A percentile compares a stretch with the other conserved stretches of the same genome.
Conservation (phyloP, 2,888 invertebrate species). For the Dendrolimus houi region DNA sequence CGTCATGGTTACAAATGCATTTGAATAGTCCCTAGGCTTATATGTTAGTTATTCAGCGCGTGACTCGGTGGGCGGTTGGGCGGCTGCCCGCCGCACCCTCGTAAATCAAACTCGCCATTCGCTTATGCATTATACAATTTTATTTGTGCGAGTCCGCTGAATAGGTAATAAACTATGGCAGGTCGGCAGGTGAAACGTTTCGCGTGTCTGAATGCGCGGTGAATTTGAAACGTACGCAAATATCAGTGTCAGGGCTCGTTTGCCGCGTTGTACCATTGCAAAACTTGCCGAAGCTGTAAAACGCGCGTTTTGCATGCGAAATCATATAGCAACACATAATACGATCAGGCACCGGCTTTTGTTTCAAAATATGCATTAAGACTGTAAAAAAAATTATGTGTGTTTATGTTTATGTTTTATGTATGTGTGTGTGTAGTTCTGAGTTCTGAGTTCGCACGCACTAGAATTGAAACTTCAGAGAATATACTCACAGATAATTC, state of each 20-base stretch:
- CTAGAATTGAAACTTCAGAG: no score
- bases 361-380: no score
- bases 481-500: no score
- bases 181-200: slow-evolving; percentile 70
- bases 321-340: not conserved
- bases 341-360: no score
- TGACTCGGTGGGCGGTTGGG: slow-evolving; percentile 32
- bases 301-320: not conserved
- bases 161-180: slow-evolving; percentile 74
- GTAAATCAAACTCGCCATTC: slow-evolving; percentile 75
- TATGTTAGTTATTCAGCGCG: slow-evolving; percentile 71
- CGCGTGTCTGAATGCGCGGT: slow-evolving; percentile 52
- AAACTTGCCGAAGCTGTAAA: not conserved
- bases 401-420: no score
- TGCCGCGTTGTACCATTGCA: slow-evolving; percentile 15
- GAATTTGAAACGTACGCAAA: slow-evolving; percentile 64
- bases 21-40: slow-evolving; percentile 47
- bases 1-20: slow-evolving; percentile 31
- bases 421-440: no score
- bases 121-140: slow-evolving; percentile 77
- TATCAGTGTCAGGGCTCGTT: slow-evolving; percentile 26
- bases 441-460: no score
- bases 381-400: no score
- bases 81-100: slow-evolving; percentile 47
- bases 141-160: slow-evolving; percentile 74